phyloP scores from a whole-genome alignment of 2,888 invertebrate species.

The Xestia rhomboidea region DNA sequence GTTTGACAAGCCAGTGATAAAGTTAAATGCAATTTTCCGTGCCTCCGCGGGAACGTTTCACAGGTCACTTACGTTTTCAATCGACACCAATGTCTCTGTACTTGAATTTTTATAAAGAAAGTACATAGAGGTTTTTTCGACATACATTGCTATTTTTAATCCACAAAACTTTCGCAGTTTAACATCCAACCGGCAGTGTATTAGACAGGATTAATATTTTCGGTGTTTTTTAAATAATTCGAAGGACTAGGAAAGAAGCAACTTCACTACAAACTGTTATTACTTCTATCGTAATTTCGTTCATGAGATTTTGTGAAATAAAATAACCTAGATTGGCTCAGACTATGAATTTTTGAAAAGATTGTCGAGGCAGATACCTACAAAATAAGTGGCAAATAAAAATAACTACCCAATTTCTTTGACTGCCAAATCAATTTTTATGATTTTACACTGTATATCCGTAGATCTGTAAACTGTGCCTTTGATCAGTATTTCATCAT shows the following conservation, averaged over 20 bases:
- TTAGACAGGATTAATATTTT: not conserved
- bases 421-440: not conserved
- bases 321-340: conserved; percentile 10
- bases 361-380: not conserved
- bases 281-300: conserved; percentile 25
- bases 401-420: conserved; percentile 1
- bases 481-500: not conserved
- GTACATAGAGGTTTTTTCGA: not conserved
- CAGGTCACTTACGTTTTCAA: conserved; percentile 59
- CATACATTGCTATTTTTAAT: conserved; percentile 21
- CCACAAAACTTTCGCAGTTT: not conserved
- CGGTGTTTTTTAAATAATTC: not conserved
- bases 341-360: conserved; percentile 32
- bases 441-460: not conserved
- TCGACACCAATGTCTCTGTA: conserved; percentile 35
- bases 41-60: conserved; percentile 50
- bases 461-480: no score
- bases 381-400: conserved; percentile 10
- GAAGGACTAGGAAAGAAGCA: not conserved
- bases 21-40: conserved; percentile 50
- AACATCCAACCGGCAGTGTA: conserved; percentile 20
- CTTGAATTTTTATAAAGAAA: not conserved
- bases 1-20: conserved; percentile 27
- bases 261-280: conserved; percentile 52
- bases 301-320: conserved; percentile 29